Evolutionary conservation across 1,140 invertebrate genomes (phyloP), one percentile per base, ranked within the genome.

Genomic region (Papilio glaucus): DNA sequence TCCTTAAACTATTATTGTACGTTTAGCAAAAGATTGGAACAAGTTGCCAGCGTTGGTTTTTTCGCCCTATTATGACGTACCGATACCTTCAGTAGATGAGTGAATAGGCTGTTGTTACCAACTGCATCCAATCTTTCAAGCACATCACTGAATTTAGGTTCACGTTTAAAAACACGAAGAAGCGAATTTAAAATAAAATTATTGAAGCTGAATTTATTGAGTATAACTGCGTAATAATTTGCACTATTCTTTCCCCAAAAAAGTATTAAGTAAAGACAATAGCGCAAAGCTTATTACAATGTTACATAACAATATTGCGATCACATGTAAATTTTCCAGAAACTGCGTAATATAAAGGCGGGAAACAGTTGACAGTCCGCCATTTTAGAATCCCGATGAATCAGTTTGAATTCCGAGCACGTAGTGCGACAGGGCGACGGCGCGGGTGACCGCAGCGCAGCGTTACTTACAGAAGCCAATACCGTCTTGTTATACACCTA

Each of bases 341-440:
- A 65, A 73, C 70, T 72, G 73, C 72, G 72, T 75, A 77, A 76
- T 81, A 78, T 62, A 69, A 75, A 76, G 13, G 72, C 63, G 45
- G 62, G 49, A 26, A 60, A 62, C 61, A 75, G 81, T 76, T 84
- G 82, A 86, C 81, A 83, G 75, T 71, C 83, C 24, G 87, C 85
- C 86, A 89, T 90, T 76, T 90, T 90, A 76, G 82, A 86, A 86
- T 88, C 83, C 79, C 75, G 81, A 91, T 89, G 85, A 88, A 79
- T 85, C 85, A 86, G 81, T 88, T 85, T 79, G 70, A 79, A 89
- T 90, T 90, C 88, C 76, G 74, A 81, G 80, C 89, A 90, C 89
- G 89, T 90, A 84, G 49, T 37, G 61, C 26, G 26, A 62, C 33
- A n/a, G 24, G 5, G 39, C 42, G 71, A 69, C 73, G 77, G 76